Percentiles rank a stretch among this genome's conserved stretches.
phyloP scores from a whole-genome alignment of 2,888 invertebrate genomes.

The Temnothorax rugatulus region DNA sequence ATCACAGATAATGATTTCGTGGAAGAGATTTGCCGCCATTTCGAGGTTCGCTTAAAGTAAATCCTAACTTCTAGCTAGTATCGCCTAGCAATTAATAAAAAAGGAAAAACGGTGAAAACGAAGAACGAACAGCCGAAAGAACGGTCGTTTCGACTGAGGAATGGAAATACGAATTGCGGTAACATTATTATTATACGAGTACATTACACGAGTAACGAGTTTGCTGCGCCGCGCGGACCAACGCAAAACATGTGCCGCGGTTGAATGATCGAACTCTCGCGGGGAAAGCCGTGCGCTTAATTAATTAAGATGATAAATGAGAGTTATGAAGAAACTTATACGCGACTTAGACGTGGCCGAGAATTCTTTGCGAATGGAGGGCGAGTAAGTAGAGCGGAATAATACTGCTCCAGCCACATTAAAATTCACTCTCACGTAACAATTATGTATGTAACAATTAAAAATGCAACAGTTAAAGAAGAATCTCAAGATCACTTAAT shows the following conservation, averaged over 20 bases:
- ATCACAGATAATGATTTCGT: conserved; percentile 75
- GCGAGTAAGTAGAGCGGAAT: neutral
- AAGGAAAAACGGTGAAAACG: conserved; percentile 47
- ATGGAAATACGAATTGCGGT: conserved; percentile 74
- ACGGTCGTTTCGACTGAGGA: conserved; percentile 64
- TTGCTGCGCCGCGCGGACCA: conserved; percentile 72
- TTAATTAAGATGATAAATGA: conserved; percentile 49
- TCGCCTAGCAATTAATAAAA: conserved; percentile 74
- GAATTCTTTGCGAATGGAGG: conserved; percentile 9
- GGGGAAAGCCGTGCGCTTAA: conserved; percentile 44
- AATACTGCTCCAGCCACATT: conserved; percentile 23
- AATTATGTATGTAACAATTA: conserved; percentile 13
- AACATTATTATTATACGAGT: conserved; percentile 59
- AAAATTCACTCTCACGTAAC: neutral
- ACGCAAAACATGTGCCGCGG: conserved; percentile 68
- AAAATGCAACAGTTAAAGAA: conserved; percentile 8
- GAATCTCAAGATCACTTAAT: neutral
- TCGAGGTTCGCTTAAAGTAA: conserved; percentile 75
- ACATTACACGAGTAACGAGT: conserved; percentile 64
- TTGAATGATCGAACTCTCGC: conserved; percentile 40
- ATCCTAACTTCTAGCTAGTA: conserved; percentile 70
- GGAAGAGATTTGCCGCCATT: conserved; percentile 82
- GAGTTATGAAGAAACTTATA: conserved; percentile 39
- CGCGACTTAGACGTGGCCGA: neutral
- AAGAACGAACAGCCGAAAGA: conserved; percentile 67